Percentiles rank a stretch among this genome's conserved stretches.
Evolutionary conservation across 1,140 invertebrate species (phyloP).

Genomic region (Hormaphis cornu): DNA sequence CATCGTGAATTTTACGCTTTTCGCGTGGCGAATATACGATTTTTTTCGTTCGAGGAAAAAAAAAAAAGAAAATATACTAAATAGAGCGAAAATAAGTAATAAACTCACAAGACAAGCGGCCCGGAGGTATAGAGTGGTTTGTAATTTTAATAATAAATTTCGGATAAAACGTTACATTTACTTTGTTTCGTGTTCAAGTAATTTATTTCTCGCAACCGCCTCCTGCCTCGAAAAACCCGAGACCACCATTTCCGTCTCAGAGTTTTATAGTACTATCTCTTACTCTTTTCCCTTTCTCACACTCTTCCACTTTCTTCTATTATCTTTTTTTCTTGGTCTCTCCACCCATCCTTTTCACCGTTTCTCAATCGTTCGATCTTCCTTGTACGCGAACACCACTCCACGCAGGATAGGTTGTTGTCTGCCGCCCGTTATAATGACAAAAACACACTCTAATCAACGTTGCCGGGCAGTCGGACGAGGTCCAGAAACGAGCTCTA

Average conservation of each 20-base stretch:
- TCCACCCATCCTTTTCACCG: too few relatives aligned
- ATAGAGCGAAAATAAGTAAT: conserved; percentile 8
- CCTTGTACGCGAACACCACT: too few relatives aligned
- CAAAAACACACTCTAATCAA: too few relatives aligned
- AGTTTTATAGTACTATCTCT: not conserved
- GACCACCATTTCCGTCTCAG: not conserved
- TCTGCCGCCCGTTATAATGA: too few relatives aligned
- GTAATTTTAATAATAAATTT: conserved; percentile 22
- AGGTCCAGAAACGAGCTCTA: too few relatives aligned
- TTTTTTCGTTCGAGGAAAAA: not conserved
- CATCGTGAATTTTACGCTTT: not conserved
- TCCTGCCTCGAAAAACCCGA: not conserved
- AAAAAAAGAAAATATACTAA: not conserved
- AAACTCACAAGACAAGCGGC: not conserved
- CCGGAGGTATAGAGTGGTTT: not conserved
- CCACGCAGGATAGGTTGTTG: too few relatives aligned
- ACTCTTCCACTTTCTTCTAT: too few relatives aligned
- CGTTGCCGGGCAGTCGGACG: too few relatives aligned
- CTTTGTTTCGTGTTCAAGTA: not conserved
- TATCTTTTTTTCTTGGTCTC: too few relatives aligned
- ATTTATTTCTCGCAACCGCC: not conserved
- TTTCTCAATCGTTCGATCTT: too few relatives aligned
- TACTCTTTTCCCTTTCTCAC: too few relatives aligned
- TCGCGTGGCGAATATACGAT: not conserved
- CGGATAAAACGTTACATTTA: conserved; percentile 5